Evolutionary conservation across 37 sponge, comb jelly and placozoan species (phyloP).

Genomic region (Cladorhizidae sp.): DNA sequence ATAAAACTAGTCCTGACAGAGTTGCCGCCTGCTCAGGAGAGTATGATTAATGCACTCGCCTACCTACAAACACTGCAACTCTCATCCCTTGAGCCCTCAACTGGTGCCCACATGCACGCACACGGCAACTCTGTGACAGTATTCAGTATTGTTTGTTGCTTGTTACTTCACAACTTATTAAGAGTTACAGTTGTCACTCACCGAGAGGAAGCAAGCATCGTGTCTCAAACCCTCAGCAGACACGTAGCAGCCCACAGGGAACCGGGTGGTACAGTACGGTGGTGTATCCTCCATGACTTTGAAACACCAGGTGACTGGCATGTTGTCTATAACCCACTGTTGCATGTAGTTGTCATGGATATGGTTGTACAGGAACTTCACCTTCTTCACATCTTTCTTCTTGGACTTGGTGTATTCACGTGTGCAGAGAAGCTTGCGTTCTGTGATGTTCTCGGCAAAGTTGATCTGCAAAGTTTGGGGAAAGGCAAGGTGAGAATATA

Average conservation of each 20-base stretch:
- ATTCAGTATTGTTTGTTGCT: too few species aligned
- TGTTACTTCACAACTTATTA: not conserved
- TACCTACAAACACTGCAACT: too few species aligned
- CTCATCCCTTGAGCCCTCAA: too few species aligned
- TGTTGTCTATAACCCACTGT: constrained; percentile 95
- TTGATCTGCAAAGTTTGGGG: constrained; percentile 21
- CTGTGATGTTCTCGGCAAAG: constrained; percentile 30
- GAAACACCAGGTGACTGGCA: constrained; percentile 99
- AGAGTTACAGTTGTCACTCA: constrained; percentile 29
- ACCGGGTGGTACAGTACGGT: constrained; percentile 85
- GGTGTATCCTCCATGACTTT: constrained; percentile 38
- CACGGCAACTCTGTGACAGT: too few species aligned
- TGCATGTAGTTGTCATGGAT: constrained; percentile 82
- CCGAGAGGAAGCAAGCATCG: constrained; percentile 76
- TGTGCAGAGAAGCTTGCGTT: constrained; percentile 7
- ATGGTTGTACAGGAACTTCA: constrained; percentile 58
- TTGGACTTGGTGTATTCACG: constrained; percentile 24
- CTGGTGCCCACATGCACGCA: too few species aligned
- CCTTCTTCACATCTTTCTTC: constrained; percentile 26
- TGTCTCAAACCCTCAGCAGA: constrained; percentile 52
- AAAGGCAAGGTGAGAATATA: not conserved
- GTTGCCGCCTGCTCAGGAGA: too few species aligned
- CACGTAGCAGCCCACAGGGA: constrained; percentile 97
- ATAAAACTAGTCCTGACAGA: too few species aligned
- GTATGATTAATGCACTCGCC: too few species aligned